Conservation (phyloP, 2,888 invertebrate genomes). For the Lumbricus terrestris region DNA sequence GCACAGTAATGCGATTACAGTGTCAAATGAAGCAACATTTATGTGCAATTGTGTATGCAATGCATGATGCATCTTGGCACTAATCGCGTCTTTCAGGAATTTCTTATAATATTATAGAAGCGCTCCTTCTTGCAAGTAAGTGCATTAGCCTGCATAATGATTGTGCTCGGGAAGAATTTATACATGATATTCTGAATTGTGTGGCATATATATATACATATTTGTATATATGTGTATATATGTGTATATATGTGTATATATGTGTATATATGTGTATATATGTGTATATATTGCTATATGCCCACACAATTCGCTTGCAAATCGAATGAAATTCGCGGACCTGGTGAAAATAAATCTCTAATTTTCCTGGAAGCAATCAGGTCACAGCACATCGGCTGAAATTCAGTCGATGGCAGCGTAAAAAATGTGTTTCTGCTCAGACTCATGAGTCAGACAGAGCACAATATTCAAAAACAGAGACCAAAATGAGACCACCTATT, state of each 20-base stretch:
- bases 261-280: no score
- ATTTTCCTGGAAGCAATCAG: not conserved
- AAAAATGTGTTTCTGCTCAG: not conserved
- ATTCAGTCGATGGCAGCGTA: not conserved
- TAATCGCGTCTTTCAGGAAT: not conserved
- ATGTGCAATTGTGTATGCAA: no score
- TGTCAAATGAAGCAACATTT: not conserved
- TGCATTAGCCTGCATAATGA: not conserved
- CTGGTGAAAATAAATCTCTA: not conserved
- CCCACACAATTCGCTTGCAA: not conserved
- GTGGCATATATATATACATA: no score
- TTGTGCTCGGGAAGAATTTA: not conserved
- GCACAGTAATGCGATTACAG: not conserved
- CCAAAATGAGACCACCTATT: not conserved
- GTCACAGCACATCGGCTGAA: not conserved
- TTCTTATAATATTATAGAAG: no score
- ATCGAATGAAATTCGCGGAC: not conserved
- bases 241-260: no score
- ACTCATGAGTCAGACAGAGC: not conserved
- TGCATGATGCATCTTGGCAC: constrained; percentile 3
- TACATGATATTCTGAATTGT: no score
- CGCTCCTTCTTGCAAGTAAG: not conserved
- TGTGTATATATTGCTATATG: no score
- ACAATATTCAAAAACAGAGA: not conserved
- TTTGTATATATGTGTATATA: no score